A percentile compares a stretch with the other conserved stretches of the same genome.
Conservation (phyloP, 1,140 invertebrate species). For the Calycopis cecrops region DNA sequence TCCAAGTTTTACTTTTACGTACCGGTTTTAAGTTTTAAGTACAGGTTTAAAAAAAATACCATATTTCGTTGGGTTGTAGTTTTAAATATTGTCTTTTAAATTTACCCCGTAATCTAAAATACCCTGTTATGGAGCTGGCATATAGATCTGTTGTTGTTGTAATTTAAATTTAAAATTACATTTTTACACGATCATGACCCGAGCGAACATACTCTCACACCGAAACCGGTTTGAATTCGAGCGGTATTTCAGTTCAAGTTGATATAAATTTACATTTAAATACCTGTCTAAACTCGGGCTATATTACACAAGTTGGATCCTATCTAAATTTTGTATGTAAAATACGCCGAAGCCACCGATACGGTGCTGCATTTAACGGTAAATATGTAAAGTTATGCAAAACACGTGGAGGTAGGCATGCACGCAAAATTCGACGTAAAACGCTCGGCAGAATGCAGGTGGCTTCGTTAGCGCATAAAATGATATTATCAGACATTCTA, state of each 20-base stretch:
- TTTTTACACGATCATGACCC: no score
- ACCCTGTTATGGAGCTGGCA: no score
- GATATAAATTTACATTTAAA: slow-evolving; percentile 11
- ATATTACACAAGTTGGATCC: slow-evolving; percentile 25
- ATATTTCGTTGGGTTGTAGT: no score
- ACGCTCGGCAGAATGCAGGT: slow-evolving; percentile 42
- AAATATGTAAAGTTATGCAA: slow-evolving; percentile 68
- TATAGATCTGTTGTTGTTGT: no score
- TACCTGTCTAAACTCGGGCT: neutral
- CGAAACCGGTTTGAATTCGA: neutral
- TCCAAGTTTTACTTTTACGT: no score
- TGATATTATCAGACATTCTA: slow-evolving; percentile 28
- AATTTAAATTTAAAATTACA: no score
- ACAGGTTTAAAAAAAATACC: no score
- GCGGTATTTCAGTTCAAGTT: neutral
- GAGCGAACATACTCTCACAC: no score
- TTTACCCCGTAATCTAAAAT: no score
- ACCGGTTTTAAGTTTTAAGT: no score
- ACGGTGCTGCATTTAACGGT: slow-evolving; percentile 45
- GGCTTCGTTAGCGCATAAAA: slow-evolving; percentile 46
- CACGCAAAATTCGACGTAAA: slow-evolving; percentile 50
- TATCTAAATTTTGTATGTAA: slow-evolving; percentile 24
- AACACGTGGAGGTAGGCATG: slow-evolving; percentile 39
- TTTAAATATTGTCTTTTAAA: no score
- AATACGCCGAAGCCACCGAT: slow-evolving; percentile 24